Base-by-base conservation (phyloP, 2,113 vertebrate species). In the Dasyornis broadbenti region DNA sequence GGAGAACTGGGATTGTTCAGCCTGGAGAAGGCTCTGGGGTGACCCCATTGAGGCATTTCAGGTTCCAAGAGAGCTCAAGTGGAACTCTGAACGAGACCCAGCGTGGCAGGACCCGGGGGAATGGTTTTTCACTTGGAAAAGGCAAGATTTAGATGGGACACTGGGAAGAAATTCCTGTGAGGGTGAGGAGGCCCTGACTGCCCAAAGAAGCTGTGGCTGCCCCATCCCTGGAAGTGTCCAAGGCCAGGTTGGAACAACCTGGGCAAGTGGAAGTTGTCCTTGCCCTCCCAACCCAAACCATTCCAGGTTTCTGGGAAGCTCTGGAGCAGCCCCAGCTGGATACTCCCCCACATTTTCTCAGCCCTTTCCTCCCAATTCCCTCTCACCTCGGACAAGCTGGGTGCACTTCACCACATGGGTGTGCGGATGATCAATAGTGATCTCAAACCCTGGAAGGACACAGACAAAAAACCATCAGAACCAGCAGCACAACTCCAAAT, bases 361-460 rank as follows among this genome's bases (percentile, higher is more conserved):
- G 28, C 70, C 21, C 27, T 22, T 26, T 21, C 63, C 63, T 47
- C 54, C 47, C 70, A 54, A 1, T 9, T 15, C 47, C 79, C 40
- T 40, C 87, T 99, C 97, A 99, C 99, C 99, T 99, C 99, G 97
- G 81, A 99, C 99, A 7, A 99, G 98, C 94, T 99, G 99, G 2
- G 99, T 99, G 90, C 99, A 99, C 97, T 99, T 99, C 96, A 99
- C 99, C 88, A 99, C 99, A 54, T 99, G 99, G 77, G 99, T 99
- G 68, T 99, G 99, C 37, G 99, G 99, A 91, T 99, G 99, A 96
- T 99, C 99, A 33, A 99, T 99, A 60, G 99, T 99, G 97, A 99
- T 99, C 95, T 99, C 99, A 96, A 99, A 99, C 16, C 99, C 99
- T 99, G 97, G 15, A 97, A 97, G 96, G 80, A 97, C 71, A 94